Conservation (phyloP, 64 coral and sea anemone genomes). For the Montipora efflorescens region DNA sequence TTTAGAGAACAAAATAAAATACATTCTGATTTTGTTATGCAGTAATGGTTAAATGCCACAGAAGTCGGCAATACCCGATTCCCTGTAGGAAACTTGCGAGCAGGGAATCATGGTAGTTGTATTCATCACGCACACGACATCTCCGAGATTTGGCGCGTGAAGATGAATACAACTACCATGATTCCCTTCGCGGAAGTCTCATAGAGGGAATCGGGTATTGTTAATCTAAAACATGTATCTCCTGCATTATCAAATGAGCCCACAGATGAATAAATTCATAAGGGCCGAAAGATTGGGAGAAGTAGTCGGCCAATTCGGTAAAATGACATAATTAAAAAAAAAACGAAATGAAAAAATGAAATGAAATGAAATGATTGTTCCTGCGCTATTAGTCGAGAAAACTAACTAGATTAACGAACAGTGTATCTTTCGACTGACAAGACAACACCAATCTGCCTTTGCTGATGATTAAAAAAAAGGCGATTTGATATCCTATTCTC, state of each 20-base stretch:
- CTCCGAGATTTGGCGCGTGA: constrained; percentile 15
- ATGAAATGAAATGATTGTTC: constrained; percentile 19
- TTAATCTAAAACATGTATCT: constrained; percentile 27
- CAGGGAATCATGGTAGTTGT: constrained; percentile 24
- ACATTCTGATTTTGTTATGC: constrained; percentile 26
- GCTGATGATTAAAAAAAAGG: neutral
- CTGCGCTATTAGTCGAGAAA: constrained; percentile 17
- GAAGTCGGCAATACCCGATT: constrained; percentile 14
- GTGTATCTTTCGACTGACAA: constrained; percentile 21
- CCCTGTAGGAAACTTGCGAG: neutral
- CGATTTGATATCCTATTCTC: constrained; percentile 7
- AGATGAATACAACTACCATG: constrained; percentile 22
- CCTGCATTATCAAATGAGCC: constrained; percentile 18
- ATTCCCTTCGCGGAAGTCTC: neutral
- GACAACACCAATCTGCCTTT: constrained; percentile 18
- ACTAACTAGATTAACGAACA: constrained; percentile 18
- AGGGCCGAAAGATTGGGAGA: constrained; percentile 23
- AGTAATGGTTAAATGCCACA: constrained; percentile 15
- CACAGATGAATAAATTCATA: neutral
- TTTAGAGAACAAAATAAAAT: constrained; percentile 21
- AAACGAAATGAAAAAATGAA: constrained; percentile 5
- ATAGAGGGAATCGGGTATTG: constrained; percentile 17
- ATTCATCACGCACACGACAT: constrained; percentile 20
- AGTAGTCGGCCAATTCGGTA: constrained; percentile 16
- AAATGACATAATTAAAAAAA: constrained; percentile 23